Base-by-base conservation (phyloP, 2,888 invertebrate species). In the Dasysyrphus tricinctus region DNA sequence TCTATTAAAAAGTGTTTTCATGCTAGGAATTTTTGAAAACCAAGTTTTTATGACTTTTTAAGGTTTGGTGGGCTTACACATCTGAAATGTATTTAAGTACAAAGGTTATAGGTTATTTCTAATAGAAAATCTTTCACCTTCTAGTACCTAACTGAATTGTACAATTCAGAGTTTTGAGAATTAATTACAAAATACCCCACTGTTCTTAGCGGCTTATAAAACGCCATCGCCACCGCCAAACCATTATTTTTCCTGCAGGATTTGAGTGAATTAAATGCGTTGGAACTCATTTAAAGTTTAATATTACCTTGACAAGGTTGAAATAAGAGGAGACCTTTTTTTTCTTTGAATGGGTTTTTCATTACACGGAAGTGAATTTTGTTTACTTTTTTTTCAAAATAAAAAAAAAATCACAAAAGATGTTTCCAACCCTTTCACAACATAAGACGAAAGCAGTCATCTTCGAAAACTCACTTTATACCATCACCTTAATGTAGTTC, bases 191-290 rank as follows among this genome's bases (percentile, higher is more conserved):
- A 19, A 37, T 37, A 59, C 1, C 2, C 61, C 39, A 61, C 39
- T 61, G 61, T 61, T 8, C 1, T 61, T 39, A 39, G 39, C 14
- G 37, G 3, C 5, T 39, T 14, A 7, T 4, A 42, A 19, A 19
- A 61, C 24, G 7, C 37, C 19, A 56, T 1, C 44, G 5, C n/a
- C n/a, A 39, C 0, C 42, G 9, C 8, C 16, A 4, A 8, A n/a
- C 14, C 14, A 12, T 5, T 19, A 14, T 34, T 49, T 14, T 19
- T 37, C 39, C 42, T 16, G 0, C 6, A 39, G 32, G 5, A 32
- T 54, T 74, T 82, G 75, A 86, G 82, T 78, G 82, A 86, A 82
- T 86, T 82, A 82, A 75, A 78, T 75, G 39, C 70, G 75, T 57
- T 72, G 65, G 75, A 72, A 75, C 69, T 78, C 59, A 65, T 77